Base-by-base conservation (phyloP, 2,888 invertebrate species). In the Amphipoea oculea region DNA sequence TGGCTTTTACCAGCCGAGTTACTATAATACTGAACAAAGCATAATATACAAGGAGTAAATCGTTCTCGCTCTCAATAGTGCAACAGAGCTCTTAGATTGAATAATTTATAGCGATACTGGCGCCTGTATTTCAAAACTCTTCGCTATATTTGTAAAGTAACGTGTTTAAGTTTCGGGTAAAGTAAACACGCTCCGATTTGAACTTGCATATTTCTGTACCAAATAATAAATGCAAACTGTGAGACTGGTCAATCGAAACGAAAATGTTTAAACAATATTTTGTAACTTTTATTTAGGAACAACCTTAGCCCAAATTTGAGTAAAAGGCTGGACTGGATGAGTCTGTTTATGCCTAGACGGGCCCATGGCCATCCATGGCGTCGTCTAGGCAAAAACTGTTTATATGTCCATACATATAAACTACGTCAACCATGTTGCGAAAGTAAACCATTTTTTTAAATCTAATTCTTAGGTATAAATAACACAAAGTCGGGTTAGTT, bases 51-150 rank as follows among this genome's bases (percentile, higher is more conserved):
- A 68, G 66, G 57, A 67, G 51, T 86, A 68, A 83, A 83, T 74
- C 17, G 63, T 71, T 78, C 65, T 63, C 83, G 71, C 60, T 74
- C 83, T 83, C 86, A 83, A 86, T 68, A 86, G 63, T 76, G 72
- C 65, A 82, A 48, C 73, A 66, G 48, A 12, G 14, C 78, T 71
- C 54, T 78, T 40, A 73, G 54, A 78, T 74, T 40, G 29, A 86
- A 84, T 84, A 78, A 83, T 83, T 86, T 84, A 84, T 83, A 48
- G 62, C 86, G 14, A 63, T 17, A 48, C 67, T 36, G 74, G 79
- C 83, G 86, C 86, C 71, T 48, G 63, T 71, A 60, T 86, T 84
- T 78, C 83, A 86, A 78, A 86, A 78, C 63, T 78, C 60, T 84
- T 65, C 0, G 74, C 83, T 86, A 86, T 84, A 74, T 84, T 83